Evolutionary conservation across 2,888 invertebrate species (phyloP), one percentile per base, ranked within the genome.

Genomic region (Polymixis lichenea): DNA sequence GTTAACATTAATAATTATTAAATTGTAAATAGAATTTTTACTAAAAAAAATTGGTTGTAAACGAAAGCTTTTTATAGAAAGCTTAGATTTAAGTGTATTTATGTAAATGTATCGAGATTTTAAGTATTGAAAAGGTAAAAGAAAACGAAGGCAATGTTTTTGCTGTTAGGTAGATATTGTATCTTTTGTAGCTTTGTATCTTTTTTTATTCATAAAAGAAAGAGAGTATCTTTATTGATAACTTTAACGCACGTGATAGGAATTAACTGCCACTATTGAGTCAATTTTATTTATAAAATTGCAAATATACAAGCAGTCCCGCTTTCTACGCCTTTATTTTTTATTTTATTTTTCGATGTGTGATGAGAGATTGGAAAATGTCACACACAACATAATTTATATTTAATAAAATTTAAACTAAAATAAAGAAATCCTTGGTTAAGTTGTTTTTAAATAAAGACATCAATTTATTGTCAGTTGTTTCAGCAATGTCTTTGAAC

Each of bases 1-100:
- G 90, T 93, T 93, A 92, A 87, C 84, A 83, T 58, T 88, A 86
- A 82, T 84, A 84, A 88, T 62, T 79, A 80, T 77, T 79, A 88
- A 74, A 71, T 82, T 85, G 83, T 87, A 86, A 9, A 88, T 80
- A 86, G n/a, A 58, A 49, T 71, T 68, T 75, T 72, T 75, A 70
- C 55, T 73, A 77, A 68, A 76, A n/a, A 1, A 75, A 72, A 82
- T 88, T 72, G 80, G 84, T 87, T 87, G 87, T 86, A 87, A 77
- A 75, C 67, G 72, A 76, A 83, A 73, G 80, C 81, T 87, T 86
- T 83, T 86, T 80, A 83, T 77, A 85, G 78, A 73, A 70, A 66
- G 68, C 60, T 66, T 82, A 86, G 80, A 43, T 68, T 68, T 76
- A 78, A 56, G 32, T 77, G 32, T 78, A 79, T 79, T 69, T 65